Conservation (phyloP, 2,113 vertebrate genomes). For the Callipepla californica region DNA sequence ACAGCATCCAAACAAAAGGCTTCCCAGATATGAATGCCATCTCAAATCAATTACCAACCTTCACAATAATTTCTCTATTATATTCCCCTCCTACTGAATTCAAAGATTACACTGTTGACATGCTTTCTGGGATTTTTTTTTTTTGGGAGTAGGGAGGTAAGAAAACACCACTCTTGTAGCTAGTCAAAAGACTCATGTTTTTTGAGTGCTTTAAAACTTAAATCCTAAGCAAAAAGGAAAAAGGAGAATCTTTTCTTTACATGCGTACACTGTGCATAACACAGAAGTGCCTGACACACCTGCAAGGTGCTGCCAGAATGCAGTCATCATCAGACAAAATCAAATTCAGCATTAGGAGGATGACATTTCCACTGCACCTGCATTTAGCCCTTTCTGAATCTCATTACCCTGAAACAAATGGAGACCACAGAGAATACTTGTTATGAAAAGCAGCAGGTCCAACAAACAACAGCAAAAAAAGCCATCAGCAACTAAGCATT, state of each 20-base stretch:
- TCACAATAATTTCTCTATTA: conserved; percentile 56
- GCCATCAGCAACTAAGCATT: background rate
- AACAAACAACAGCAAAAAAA: background rate
- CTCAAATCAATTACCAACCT: conserved; percentile 51
- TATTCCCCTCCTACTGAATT: conserved; percentile 33
- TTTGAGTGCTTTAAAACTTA: background rate
- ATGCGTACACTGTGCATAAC: background rate
- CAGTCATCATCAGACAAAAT: conserved; percentile 26
- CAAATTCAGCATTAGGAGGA: background rate
- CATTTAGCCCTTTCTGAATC: conserved; percentile 5
- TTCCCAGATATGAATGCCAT: conserved; percentile 50
- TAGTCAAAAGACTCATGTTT: background rate
- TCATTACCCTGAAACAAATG: conserved; percentile 15
- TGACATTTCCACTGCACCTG: conserved; percentile 23
- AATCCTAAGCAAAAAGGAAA: background rate
- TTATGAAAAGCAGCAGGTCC: conserved; percentile 21
- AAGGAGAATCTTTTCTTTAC: background rate
- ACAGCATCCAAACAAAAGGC: conserved; percentile 49
- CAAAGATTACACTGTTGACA: conserved; percentile 22
- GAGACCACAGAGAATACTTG: background rate
- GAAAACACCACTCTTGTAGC: background rate
- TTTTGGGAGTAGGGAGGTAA: background rate
- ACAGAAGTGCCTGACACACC: background rate
- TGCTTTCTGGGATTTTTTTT: background rate
- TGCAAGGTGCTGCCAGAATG: background rate